Evolutionary conservation across 2,888 invertebrate species (phyloP), one percentile per base, ranked within the genome.

Genomic region (Flexamia atlantica): DNA sequence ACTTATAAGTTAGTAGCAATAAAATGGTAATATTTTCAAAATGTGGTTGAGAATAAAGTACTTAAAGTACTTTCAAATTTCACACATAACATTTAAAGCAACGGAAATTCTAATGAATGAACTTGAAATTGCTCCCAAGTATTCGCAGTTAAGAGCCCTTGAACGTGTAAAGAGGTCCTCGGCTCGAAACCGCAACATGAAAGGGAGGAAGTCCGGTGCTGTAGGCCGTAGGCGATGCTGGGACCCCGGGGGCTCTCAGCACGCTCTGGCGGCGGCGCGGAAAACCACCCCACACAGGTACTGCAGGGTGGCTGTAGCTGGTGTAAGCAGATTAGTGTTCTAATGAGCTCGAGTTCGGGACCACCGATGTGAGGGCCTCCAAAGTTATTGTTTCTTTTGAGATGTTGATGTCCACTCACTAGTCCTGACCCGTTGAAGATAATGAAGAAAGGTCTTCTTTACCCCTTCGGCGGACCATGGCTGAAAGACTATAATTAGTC

Each of bases 351-450:
- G 23, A 10, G 53, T 23, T 53, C 53, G 20, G 53, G 53, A 53
- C 53, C 53, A 53, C 53, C 53, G 20, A 23, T 14, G 20, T 5
- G 53, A 53, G 53, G 20, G 4, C 53, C 4, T 10, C 4, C 20
- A 20, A 20, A 53, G 53, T 53, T 53, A 53, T 53, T 53, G 53
- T 53, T 53, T 53, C 53, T 53, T 53, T 53, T 53, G 53, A 53
- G 23, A 53, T n/a, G 53, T 23, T 5, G 20, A 53, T n/a, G n/a
- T n/a, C n/a, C 53, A 23, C 53, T 23, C 23, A 4, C 20, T 20
- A 53, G 23, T 53, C 53, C 23, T 14, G 2, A 3, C 20, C 53
- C 3, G 7, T 20, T 53, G 23, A 53, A 10, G 53, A 23, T 53
- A 23, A 53, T 53, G 53, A 53, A 53, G 53, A 53, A 53, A 10